A percentile compares a stretch with the other conserved stretches of the same genome.
phyloP scores from a whole-genome alignment of 2,113 vertebrate species.

The Malurus alboscapulatus region DNA sequence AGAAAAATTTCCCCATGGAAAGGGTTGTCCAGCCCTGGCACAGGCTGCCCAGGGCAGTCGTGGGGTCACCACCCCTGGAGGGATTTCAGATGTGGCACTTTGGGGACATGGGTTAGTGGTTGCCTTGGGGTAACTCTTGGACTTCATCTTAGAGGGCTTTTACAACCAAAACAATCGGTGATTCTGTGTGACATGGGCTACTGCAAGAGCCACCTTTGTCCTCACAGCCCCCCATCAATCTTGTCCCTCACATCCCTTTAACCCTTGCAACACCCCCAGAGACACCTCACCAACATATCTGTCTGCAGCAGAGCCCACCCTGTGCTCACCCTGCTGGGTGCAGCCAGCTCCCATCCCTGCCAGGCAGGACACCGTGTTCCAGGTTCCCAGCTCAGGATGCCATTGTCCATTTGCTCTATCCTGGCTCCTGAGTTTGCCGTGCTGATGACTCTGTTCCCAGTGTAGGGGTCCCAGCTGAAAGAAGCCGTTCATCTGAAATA shows the following conservation, averaged over 20 bases:
- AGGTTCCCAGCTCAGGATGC: not conserved
- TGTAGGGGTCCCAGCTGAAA: not conserved
- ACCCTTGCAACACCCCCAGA: too few relatives aligned
- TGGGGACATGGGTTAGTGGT: not conserved
- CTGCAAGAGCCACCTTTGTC: not conserved
- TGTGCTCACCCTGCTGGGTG: not conserved
- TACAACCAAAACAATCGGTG: fast-evolving
- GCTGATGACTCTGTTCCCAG: not conserved
- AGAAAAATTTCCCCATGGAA: not conserved
- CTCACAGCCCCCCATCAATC: not conserved
- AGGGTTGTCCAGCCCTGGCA: not conserved
- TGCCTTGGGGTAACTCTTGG: not conserved
- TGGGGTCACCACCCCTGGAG: not conserved
- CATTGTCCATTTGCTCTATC: not conserved
- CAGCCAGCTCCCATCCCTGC: not conserved
- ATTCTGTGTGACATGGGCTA: not conserved
- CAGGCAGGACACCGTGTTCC: fast-evolving
- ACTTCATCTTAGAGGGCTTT: not conserved
- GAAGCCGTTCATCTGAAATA: not conserved
- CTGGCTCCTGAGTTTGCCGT: not conserved
- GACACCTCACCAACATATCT: not conserved
- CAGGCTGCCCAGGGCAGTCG: not conserved
- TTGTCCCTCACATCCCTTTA: not conserved
- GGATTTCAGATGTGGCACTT: not conserved
- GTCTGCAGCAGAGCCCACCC: not conserved